Evolutionary conservation across 1,140 invertebrate species (phyloP), one percentile per base, ranked within the genome.

Genomic region (Panonychus citri): DNA sequence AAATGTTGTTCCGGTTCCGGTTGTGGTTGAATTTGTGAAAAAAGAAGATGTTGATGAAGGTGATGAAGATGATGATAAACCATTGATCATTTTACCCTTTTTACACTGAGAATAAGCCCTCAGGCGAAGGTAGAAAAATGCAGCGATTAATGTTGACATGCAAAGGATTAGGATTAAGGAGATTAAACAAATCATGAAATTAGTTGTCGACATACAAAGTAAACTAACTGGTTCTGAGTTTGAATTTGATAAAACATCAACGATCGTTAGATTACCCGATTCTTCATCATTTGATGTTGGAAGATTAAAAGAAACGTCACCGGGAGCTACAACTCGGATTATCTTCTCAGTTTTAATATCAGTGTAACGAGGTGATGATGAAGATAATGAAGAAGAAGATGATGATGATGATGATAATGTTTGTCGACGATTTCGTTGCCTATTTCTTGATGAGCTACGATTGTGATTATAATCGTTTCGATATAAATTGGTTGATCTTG

Each of bases 301-400:
- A 21, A 91, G 70, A 1, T 82, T 84, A 66, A 91, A 91, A 64
- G 89, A 89, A 0, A 91, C 85, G 66, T 91, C 87, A 43, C 86
- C 87, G 0, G 87, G 86, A 8, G 86, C 83, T 0, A 91, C 87
- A 1, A 91, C 87, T 68, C 89, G 86, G 62, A 93, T 89, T 30
- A 78, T 82, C 63, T 85, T 74, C 64, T 82, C 85, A 24, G 86
- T 91, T 64, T 86, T 84, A 1, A 93, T 84, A 65, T 91, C 86
- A 19, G 49, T 27, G 27, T 46, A 46, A 46, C 43, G n/a, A 10
- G 43, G 84, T 89, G 43, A n/a, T 24, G 21, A 7, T n/a, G 19
- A 43, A 7, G 84, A 88, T 88, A 12, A 34, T 7, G 30, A 34
- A 7, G 30, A 34, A 7, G 69, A 57, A n/a, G 84, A 88, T 88